These are phyloP conservation scores for Cichladusa arquata DNA, from an alignment of 2,113 vertebrate genomes.

Conservation along the genomic window DNA sequence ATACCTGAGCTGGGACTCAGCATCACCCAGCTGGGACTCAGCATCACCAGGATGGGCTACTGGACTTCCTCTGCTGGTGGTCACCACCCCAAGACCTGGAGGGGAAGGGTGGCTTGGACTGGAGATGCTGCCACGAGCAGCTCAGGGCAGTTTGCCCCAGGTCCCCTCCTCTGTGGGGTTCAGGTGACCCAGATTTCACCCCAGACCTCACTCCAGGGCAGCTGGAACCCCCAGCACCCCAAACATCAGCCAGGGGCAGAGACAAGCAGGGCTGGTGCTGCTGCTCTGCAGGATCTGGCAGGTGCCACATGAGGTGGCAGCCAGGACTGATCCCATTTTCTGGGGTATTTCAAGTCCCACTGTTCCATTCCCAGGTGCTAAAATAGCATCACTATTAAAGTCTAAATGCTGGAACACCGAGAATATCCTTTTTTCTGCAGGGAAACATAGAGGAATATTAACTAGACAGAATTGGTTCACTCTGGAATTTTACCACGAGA, in stretches of 20 bases:
- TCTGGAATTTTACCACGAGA: not conserved
- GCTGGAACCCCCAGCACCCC: not conserved
- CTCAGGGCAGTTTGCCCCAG: not conserved
- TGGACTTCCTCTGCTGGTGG: fast-evolving
- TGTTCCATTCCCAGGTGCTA: not conserved
- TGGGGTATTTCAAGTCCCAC: not conserved
- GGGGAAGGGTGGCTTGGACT: not conserved
- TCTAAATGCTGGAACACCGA: not conserved
- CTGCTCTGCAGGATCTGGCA: not conserved
- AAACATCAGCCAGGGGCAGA: fast-evolving
- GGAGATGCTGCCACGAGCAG: fast-evolving
- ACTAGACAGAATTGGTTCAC: conserved; percentile 10
- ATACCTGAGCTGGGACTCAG: not conserved
- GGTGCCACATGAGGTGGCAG: fast-evolving
- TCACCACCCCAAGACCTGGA: fast-evolving
- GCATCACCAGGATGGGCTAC: not conserved
- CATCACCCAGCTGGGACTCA: not conserved
- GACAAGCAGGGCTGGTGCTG: not conserved
- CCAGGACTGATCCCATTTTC: not conserved
- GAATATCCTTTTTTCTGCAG: not conserved
- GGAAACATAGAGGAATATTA: not conserved
- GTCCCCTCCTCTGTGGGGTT: fast-evolving
- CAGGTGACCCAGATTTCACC: not conserved
- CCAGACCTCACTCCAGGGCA: not conserved
- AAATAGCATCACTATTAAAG: conserved; percentile 19